Percentiles rank a stretch among this genome's conserved stretches.
phyloP scores from a whole-genome alignment of 1,140 invertebrate species.

The Chrysoperla carnea region DNA sequence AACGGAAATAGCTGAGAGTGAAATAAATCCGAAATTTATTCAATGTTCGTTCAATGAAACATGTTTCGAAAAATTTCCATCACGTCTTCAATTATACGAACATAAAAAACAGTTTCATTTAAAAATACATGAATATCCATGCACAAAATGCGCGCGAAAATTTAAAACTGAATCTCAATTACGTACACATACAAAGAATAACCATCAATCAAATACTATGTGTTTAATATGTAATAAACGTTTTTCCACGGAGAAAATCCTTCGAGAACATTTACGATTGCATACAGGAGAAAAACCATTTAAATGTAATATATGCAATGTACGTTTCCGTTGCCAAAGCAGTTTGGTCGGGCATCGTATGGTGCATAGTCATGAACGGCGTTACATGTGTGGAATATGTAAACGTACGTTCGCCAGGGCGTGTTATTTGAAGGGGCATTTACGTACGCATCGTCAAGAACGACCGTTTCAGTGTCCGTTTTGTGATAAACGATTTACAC shows the following conservation, averaged over 20 bases:
- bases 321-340: neutral
- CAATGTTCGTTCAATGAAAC: neutral
- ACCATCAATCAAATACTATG: neutral
- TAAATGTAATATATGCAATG: neutral
- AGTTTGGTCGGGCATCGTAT: neutral
- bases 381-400: conserved; percentile 1
- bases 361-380: neutral
- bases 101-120: neutral
- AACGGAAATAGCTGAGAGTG: neutral
- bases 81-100: neutral
- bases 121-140: neutral
- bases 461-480: conserved; percentile 16
- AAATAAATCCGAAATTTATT: neutral
- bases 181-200: neutral
- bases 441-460: conserved; percentile 7
- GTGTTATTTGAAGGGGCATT: neutral
- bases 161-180: neutral
- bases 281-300: neutral
- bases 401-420: conserved; percentile 9
- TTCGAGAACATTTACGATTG: neutral
- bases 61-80: neutral
- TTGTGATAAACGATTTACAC: conserved; percentile 15
- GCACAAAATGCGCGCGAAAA: neutral
- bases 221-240: neutral
- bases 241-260: neutral